Conservation (phyloP, 1,140 invertebrate genomes). For the Drosophila ananassae region DNA sequence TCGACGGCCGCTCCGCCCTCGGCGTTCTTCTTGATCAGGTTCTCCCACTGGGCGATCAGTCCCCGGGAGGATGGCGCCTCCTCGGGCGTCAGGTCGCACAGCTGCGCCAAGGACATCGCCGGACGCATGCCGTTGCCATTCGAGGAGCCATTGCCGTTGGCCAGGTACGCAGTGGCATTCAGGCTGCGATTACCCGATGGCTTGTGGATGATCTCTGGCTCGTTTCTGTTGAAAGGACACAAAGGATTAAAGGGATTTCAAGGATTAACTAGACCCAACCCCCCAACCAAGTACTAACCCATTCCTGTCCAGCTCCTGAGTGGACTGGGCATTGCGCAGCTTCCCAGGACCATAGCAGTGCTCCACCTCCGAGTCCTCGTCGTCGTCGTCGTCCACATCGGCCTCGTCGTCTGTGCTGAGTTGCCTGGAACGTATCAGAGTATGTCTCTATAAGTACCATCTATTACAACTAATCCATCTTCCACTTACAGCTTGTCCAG, state of each 20-base stretch:
- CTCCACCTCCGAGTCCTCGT: constrained; percentile 86
- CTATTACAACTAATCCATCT: no score
- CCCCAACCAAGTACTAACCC: constrained; percentile 28
- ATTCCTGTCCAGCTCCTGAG: constrained; percentile 85
- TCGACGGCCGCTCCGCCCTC: constrained; percentile 61
- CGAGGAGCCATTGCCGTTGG: constrained; percentile 41
- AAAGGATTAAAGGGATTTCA: background rate
- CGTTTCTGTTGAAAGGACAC: constrained; percentile 28
- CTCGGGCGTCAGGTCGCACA: constrained; percentile 86
- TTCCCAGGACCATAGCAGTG: constrained; percentile 86
- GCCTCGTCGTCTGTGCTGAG: constrained; percentile 71
- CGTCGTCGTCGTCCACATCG: constrained; percentile 76
- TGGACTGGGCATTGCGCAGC: constrained; percentile 86
- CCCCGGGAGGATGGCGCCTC: constrained; percentile 86
- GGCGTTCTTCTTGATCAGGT: constrained; percentile 86
- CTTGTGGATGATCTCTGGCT: constrained; percentile 53
- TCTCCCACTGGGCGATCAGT: constrained; percentile 87
- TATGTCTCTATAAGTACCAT: background rate
- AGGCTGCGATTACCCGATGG: constrained; percentile 60
- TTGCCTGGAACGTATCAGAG: constrained; percentile 23
- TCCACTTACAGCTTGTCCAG: constrained; percentile 84
- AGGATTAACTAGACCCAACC: no score
- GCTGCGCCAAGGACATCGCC: constrained; percentile 86
- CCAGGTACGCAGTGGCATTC: constrained; percentile 40
- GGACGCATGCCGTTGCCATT: constrained; percentile 85